Percentiles rank a stretch among this genome's conserved stretches.
phyloP scores from a whole-genome alignment of 2,888 invertebrate species.

The Psylliodes chrysocephalus region DNA sequence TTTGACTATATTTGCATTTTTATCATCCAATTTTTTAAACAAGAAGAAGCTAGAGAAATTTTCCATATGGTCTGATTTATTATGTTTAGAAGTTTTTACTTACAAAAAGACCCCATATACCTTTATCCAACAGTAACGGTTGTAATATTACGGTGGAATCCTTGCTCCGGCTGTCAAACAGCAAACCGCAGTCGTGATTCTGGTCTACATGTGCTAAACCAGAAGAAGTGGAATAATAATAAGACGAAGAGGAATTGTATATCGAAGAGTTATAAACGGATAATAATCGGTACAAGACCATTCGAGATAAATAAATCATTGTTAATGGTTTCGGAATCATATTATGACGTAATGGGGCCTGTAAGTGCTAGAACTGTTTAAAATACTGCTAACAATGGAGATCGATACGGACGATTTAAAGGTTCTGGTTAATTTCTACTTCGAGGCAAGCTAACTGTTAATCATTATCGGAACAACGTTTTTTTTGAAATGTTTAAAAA shows the following conservation, averaged over 20 bases:
- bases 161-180: not conserved
- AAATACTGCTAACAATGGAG: slow-evolving; percentile 8
- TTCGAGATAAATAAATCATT: slow-evolving; percentile 26
- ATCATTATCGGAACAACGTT: no score
- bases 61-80: no score
- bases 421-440: not conserved
- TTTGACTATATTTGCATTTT: no score
- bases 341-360: slow-evolving; percentile 27
- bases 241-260: slow-evolving; percentile 26
- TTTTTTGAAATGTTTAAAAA: no score
- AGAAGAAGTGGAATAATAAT: slow-evolving; percentile 23
- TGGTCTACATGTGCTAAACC: slow-evolving; percentile 23
- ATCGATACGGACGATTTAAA: not conserved
- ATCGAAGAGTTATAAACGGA: slow-evolving; percentile 30
- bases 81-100: no score
- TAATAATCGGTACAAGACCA: slow-evolving; percentile 30
- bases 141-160: not conserved
- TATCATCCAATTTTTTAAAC: no score
- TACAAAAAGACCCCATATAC: no score
- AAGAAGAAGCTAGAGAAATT: no score
- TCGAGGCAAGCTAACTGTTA: no score
- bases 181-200: slow-evolving; percentile 27
- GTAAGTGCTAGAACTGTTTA: slow-evolving; percentile 10
- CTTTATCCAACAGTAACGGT: slow-evolving; percentile 1
- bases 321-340: slow-evolving; percentile 25